Conservation (phyloP, 2,113 vertebrate species). For the Macheiramphus alcinus region DNA sequence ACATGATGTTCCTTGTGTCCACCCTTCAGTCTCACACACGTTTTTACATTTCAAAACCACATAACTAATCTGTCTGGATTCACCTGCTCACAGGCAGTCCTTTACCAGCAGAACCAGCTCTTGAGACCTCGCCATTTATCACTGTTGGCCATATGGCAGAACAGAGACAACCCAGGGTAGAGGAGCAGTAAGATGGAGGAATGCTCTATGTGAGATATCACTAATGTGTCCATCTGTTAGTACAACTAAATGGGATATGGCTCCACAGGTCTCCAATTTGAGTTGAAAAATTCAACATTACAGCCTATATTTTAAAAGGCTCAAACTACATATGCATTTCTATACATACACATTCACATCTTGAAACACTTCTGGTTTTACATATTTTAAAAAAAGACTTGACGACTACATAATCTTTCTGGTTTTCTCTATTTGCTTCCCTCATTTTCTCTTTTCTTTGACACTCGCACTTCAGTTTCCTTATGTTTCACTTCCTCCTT, state of each 20-base stretch:
- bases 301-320: neutral
- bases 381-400: neutral
- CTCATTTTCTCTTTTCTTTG: slow-evolving; percentile 16
- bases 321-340: neutral
- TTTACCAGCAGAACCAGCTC: neutral
- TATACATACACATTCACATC: neutral
- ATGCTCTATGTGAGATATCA: neutral
- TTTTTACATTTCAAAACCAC: neutral
- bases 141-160: neutral
- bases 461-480: neutral
- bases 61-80: neutral
- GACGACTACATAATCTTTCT: neutral
- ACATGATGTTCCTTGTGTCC: neutral
- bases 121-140: neutral
- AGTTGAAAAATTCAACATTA: neutral
- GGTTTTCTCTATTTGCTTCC: neutral
- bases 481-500: slow-evolving; percentile 13
- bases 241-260: neutral
- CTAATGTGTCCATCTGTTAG: neutral
- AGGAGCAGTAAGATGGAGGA: neutral
- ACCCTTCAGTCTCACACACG: neutral
- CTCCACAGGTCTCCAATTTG: neutral
- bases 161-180: neutral
- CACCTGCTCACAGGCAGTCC: neutral
- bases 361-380: neutral